A percentile compares a stretch with the other conserved stretches of the same genome.
phyloP scores from a whole-genome alignment of 1,140 invertebrate species.

The Meloidogyne hapla region DNA sequence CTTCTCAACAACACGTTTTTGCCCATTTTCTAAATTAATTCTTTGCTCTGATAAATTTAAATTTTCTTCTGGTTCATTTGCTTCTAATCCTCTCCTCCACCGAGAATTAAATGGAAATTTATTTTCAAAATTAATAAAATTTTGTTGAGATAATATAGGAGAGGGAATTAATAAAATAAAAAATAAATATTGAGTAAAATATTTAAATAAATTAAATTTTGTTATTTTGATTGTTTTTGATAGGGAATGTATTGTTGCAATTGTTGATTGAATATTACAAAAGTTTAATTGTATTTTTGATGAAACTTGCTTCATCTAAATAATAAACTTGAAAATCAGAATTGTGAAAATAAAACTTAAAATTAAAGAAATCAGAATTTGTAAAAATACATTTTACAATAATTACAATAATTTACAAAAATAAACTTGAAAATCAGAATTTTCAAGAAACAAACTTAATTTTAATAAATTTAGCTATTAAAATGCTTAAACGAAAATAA shows the following conservation, averaged over 20 bases:
- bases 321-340: not conserved
- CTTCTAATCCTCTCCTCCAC: not conserved
- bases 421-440: too few relatives aligned
- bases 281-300: not conserved
- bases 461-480: too few relatives aligned
- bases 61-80: not conserved
- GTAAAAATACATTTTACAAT: too few relatives aligned
- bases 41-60: conserved; percentile 6
- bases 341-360: not conserved
- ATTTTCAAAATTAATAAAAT: conserved; percentile 4
- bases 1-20: not conserved
- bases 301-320: not conserved
- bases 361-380: not conserved
- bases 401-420: too few relatives aligned
- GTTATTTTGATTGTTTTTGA: not conserved
- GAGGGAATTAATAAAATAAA: not conserved
- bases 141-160: not conserved
- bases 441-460: too few relatives aligned
- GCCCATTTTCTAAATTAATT: not conserved
- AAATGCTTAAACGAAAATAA: too few relatives aligned
- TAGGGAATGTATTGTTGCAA: not conserved
- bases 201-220: not conserved
- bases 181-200: not conserved
- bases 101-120: not conserved
- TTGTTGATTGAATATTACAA: not conserved